Base-by-base conservation (phyloP, 2,797 vertebrate species). In the Sciaenops ocellatus region DNA sequence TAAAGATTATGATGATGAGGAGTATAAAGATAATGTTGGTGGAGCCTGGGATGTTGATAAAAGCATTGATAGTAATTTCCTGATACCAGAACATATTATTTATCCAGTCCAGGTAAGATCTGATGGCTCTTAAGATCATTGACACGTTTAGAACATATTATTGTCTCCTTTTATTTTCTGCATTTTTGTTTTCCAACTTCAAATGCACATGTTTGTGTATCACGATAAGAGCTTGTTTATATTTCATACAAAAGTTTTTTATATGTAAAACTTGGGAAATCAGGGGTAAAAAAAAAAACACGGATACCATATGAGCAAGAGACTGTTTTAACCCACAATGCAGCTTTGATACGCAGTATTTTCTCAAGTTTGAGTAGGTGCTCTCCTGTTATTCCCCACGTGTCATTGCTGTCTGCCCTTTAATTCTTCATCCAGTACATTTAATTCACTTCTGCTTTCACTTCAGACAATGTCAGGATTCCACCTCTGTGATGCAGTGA, bases 181-280 rank as follows among this genome's bases (percentile, higher is more conserved):
- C 48, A 91, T 93, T 90, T 89, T 94, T 93, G 95, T 93, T 95
- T 90, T 92, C 92, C 94, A 90, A 94, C 95, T 95, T 95, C 92
- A 83, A 20, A 94, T 95, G 93, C 90, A 91, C 91, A 85, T 85
- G 87, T 90, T 79, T 78, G 93, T 95, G 94, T 94, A 86, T 94
- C 85, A 77, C 17, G 82, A 74, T 85, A 86, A 95, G 95, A 96
- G 94, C 95, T 96, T 97, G 96, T 97, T 97, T 97, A 96, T 97
- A 97, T 97, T 97, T 97, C 95, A 96, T 97, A 96, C 94, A 65
- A 89, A 91, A 93, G 63, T 68, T 96, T 96, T 97, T 97, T 96
- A 97, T 97, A 96, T 95, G 95, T 96, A 94, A 95, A 96, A 95
- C 72, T 73, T 85, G 92, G 93, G 90, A 93, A 94, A 96, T 95